Percentiles rank a stretch among this genome's conserved stretches.
Evolutionary conservation across 2,888 invertebrate genomes (phyloP).

Genomic region (Xylota sylvarum): DNA sequence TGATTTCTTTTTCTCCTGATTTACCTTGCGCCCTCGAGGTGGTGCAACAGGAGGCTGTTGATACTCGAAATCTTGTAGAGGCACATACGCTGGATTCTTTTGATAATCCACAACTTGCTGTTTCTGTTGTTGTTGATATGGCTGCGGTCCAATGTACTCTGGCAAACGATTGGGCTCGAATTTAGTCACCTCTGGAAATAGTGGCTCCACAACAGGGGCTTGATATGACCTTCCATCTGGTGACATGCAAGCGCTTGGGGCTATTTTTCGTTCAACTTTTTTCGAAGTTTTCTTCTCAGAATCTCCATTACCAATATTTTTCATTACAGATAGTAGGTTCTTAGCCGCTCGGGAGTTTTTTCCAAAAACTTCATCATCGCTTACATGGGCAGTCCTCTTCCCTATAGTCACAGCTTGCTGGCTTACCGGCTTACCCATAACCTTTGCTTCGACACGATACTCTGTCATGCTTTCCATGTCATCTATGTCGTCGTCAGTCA

Average conservation of each 20-base stretch:
- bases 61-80: conserved; percentile 40
- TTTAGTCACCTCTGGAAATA: conserved; percentile 82
- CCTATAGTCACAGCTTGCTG: conserved; percentile 89
- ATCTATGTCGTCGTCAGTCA: conserved; percentile 81
- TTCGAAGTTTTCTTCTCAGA: conserved; percentile 79
- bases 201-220: conserved; percentile 83
- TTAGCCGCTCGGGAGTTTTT: conserved; percentile 86
- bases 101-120: conserved; percentile 54
- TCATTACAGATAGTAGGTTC: conserved; percentile 86
- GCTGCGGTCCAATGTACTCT: conserved; percentile 74
- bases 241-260: conserved; percentile 81
- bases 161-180: conserved; percentile 81
- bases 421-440: conserved; percentile 91
- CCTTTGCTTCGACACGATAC: conserved; percentile 89
- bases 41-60: conserved; percentile 76
- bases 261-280: conserved; percentile 76
- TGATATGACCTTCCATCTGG: conserved; percentile 83
- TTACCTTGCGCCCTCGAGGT: conserved; percentile 62
- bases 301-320: conserved; percentile 83
- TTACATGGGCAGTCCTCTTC: conserved; percentile 81
- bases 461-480: conserved; percentile 86
- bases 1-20: conserved; percentile 15
- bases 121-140: conserved; percentile 29
- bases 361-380: conserved; percentile 85
- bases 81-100: conserved; percentile 66